Evolutionary conservation across 1,140 invertebrate species (phyloP), one percentile per base, ranked within the genome.

Genomic region (Drosophila chauvacae): DNA sequence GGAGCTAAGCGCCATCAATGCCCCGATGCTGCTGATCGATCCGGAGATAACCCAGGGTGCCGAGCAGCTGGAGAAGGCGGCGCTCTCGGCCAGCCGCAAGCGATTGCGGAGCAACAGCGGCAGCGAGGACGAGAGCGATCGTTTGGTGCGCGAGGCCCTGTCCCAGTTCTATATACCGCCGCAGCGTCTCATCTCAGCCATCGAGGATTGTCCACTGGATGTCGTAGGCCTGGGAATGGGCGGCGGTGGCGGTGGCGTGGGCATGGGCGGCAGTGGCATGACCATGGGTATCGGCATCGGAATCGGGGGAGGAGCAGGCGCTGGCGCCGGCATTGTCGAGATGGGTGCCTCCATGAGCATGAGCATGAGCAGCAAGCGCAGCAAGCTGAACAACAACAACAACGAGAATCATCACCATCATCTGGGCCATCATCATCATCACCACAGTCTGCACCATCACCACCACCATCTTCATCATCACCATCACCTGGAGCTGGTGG

Each of bases 81-180:
- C 92, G 7, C 50, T 83, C 14, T 83, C 80, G 0, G 90, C 91
- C 5, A 91, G 91, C 6, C 73, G 92, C 26, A 93, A 93, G 71
- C 77, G 92, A 13, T 81, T 92, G 79, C 83, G 93, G 44, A 93
- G 92, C 71, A 93, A 93, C 39, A 93, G 92, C 66, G 92, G 92
- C 57, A 93, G 93, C 41, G 94, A 94, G 62, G 94, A 95, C 42
- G 94, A 95, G 39, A 93, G 94, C 68, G 94, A 94, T 76, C 94
- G 94, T 33, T 92, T 95, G 84, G 94, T 95, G 26, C 94, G 95
- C 44, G 94, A 95, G 64, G 95, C 95, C 1, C 91, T 95, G 1
- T 95, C 94, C 33, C 95, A 96, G 73, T 96, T 96, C 76, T 96
- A 96, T 87, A 95, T 96, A 91, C 95, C 96, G 47, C 95, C 95